Evolutionary conservation across 2,888 invertebrate genomes (phyloP), one percentile per base, ranked within the genome.

Genomic region (Lasioglossum leucozonium): DNA sequence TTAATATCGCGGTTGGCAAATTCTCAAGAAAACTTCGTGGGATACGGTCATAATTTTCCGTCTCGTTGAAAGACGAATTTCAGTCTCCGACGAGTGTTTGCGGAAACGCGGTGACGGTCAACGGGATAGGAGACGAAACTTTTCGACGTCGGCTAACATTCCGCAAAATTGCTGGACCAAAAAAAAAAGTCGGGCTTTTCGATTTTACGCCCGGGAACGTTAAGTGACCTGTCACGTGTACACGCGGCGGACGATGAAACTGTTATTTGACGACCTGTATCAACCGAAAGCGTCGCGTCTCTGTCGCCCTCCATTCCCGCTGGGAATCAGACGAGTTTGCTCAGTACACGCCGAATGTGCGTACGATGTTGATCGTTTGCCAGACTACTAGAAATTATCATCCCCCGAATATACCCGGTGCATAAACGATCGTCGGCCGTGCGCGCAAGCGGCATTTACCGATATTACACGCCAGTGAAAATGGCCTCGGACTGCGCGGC

Each of bases 281-380:
- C 89, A 87, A 88, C 85, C 85, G 84, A 85, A 89, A 89, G 81
- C 91, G 74, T 65, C 76, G 74, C 71, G 73, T 84, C 80, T 79
- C 90, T 84, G 74, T 80, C 74, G 76, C 62, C 62, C 71, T 79
- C 82, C 72, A 79, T 81, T 30, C 86, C 84, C 83, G 55, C 69
- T 47, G 85, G 91, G 89, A 87, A 85, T 91, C 87, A 76, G 82
- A 74, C 86, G 80, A 90, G 90, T 90, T 90, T 90, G 84, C 91
- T 85, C 83, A 83, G 82, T 86, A 84, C 82, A 90, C 82, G 91
- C 80, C 84, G 90, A 85, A 88, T 81, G 83, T 84, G 88, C 86
- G 89, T 87, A 87, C 87, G 87, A 90, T 90, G 91, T 92, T 91
- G 90, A 92, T 90, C 91, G 88, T 90, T 92, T 90, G 91, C 91